Evolutionary conservation across 2,113 vertebrate species (phyloP).

Genomic region (Salvelinus fontinalis): DNA sequence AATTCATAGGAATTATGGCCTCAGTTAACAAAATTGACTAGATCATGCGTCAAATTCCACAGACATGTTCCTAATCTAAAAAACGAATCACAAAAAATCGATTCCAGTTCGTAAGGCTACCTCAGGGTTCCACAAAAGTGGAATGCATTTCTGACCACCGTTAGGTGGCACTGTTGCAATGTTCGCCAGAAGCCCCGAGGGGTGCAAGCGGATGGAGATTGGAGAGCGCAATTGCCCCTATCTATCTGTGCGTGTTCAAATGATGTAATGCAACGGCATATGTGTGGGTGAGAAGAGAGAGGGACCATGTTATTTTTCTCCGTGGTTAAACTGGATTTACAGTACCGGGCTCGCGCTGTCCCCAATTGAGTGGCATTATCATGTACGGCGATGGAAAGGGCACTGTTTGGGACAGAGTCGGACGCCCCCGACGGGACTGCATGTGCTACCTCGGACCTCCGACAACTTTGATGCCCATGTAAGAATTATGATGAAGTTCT

Average conservation of each 20-base stretch:
- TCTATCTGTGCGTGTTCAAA: constrained; percentile 25
- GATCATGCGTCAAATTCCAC: too few species aligned
- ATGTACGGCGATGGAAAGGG: constrained; percentile 69
- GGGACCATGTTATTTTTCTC: constrained; percentile 38
- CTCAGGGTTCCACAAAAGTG: not conserved
- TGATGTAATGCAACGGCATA: constrained; percentile 49
- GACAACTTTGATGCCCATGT: constrained; percentile 74
- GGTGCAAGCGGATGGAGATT: constrained; percentile 22
- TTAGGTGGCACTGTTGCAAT: constrained; percentile 62
- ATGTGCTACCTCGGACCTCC: constrained; percentile 80
- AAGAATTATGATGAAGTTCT: constrained; percentile 62
- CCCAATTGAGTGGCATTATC: constrained; percentile 39
- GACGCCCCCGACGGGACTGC: constrained; percentile 71
- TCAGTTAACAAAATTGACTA: too few species aligned
- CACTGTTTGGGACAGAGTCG: constrained; percentile 73
- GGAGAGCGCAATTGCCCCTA: constrained; percentile 7
- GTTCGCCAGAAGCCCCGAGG: constrained; percentile 10
- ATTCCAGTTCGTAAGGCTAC: not conserved
- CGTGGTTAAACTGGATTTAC: constrained; percentile 40
- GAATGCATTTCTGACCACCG: constrained; percentile 20
- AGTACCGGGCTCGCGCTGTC: constrained; percentile 21
- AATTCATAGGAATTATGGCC: too few species aligned
- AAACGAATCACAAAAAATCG: not conserved
- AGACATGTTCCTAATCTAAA: too few species aligned
- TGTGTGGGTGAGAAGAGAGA: constrained; percentile 43